Evolutionary conservation across 1,140 invertebrate genomes (phyloP), one percentile per base, ranked within the genome.

Genomic region (Drosophila paulistorum): DNA sequence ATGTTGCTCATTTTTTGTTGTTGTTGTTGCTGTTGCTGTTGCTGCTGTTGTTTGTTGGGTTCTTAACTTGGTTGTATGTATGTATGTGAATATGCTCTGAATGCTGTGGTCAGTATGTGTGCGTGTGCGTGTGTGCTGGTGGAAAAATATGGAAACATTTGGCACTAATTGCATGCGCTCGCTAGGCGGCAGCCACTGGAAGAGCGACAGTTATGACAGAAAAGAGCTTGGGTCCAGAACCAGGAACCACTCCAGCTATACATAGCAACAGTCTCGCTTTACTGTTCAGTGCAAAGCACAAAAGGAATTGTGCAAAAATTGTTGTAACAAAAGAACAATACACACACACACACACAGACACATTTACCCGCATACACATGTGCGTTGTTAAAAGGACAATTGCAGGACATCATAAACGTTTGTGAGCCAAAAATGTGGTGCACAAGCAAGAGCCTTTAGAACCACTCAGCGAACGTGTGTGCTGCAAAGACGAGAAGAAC

Each of bases 111-210:
- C 75, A 77, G 68, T n/a, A 9, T 41, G 30, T 41, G 65, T 65
- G 54, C 62, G 54, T 65, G 37, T 35, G 54, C 35, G 45, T 42
- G 63, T 7, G 35, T 70, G 61, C 74, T 71, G 71, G 71, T 65
- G 79, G 75, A 86, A 87, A 87, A 86, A 86, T 86, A 86, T 86
- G 83, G 83, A 86, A 86, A 86, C 83, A 86, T 86, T 86, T 86
- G 83, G 83, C 83, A 86, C 83, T 86, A 86, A 86, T 86, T 86
- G 83, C 83, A 86, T 86, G 83, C 87, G 83, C 83, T 86, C 83
- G 82, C 83, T 79, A 74, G 66, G 58, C 55, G 55, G 20, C 70
- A 55, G 70, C 74, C 68, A 73, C 61, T 76, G 76, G 71, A 71
- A 81, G 79, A 87, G 83, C 83, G 83, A 86, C 83, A 86, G 83